A percentile compares a stretch with the other conserved stretches of the same genome.
These are phyloP conservation scores for Chironomus tepperi DNA, from an alignment of 1,140 invertebrate species.

Conservation along the genomic window DNA sequence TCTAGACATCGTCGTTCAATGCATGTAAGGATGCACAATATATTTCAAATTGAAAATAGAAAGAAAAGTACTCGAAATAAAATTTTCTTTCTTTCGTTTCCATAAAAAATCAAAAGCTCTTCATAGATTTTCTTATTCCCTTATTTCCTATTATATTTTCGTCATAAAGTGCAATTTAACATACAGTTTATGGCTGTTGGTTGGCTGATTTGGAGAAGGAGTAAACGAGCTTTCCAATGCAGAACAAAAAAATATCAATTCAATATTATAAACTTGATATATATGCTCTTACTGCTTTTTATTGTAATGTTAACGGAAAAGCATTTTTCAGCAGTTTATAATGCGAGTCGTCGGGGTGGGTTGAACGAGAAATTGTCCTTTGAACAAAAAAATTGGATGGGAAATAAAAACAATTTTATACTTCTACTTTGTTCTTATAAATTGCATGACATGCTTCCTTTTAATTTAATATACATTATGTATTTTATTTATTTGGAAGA, in stretches of 20 bases:
- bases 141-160: not conserved
- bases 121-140: not conserved
- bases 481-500: not conserved
- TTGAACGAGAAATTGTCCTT: not conserved
- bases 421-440: not conserved
- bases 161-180: not conserved
- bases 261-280: not conserved
- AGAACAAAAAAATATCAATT: too few species aligned
- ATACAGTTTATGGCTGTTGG: not conserved
- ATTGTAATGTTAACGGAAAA: not conserved
- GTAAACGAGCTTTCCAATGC: not conserved
- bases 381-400: too few species aligned
- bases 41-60: not conserved
- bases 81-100: not conserved
- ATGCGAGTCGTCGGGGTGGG: not conserved
- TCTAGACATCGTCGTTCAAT: too few species aligned
- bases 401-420: not conserved
- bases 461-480: not conserved
- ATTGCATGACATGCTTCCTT: conserved; percentile 12
- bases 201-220: not conserved
- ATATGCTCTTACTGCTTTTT: too few species aligned
- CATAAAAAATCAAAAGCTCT: not conserved
- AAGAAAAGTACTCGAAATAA: not conserved
- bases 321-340: conserved; percentile 3
- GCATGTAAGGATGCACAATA: too few species aligned